Base-by-base conservation (phyloP, 2,888 invertebrate species). In the Ischnura elegans region DNA sequence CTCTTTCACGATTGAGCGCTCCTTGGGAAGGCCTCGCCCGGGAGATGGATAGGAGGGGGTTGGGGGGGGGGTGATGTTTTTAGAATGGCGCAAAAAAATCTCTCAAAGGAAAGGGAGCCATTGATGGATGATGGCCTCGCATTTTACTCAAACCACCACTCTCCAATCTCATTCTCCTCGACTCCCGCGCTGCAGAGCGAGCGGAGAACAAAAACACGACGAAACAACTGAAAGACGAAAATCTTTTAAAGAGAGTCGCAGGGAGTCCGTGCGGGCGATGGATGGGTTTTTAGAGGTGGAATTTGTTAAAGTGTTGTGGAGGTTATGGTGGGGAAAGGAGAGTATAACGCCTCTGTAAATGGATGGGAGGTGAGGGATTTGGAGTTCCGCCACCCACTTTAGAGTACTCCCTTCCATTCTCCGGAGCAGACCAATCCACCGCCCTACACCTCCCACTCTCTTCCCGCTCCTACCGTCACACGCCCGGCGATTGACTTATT, bases 51-150 rank as follows among this genome's bases (percentile, higher is more conserved):
- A 36, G 66, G 6, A 21, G 29, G 36, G n/a, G 16, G 55, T 51
- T 51, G 19, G 36, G 51, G 45, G 29, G 42, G 46, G 45, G 46
- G 43, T 8, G n/a, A n/a, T 0, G 46, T 86, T 51, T 51, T 51
- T 36, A 86, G 10, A 43, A 43, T 16, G 36, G 42, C 25, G 55
- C 42, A 90, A 90, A 90, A 43, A 61, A 21, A n/a, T n/a, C n/a
- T 42, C 55, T 87, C 36, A 36, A 36, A 36, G 25, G 25, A 16
- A 76, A 45, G 16, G 55, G 90, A 66, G 90, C 90, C 61, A 90
- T 90, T 90, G 90, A 90, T 90, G 90, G 90, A 90, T 90, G 90
- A 90, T 61, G 42, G 61, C 61, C 45, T 43, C 61, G 43, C 61
- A 61, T 55, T 51, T 51, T 55, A 55, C 42, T 87, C 36, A 36